Evolutionary conservation across 2,113 vertebrate species (phyloP), one percentile per base, ranked within the genome.

Genomic region (Coturnix japonica): DNA sequence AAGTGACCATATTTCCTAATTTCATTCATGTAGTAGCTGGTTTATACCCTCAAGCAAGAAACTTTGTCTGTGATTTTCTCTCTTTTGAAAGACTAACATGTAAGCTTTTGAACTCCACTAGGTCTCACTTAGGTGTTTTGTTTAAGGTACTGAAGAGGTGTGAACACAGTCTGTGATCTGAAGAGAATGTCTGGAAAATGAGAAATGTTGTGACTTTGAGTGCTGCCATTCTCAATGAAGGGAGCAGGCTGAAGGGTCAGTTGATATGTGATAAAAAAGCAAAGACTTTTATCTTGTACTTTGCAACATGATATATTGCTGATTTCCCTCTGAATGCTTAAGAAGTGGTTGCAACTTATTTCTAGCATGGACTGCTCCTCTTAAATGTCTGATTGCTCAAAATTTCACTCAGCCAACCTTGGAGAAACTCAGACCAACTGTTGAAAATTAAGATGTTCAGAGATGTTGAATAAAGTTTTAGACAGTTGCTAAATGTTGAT

Each of bases 281-380:
- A 1, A 78, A 87, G 79, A 80, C 75, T 81, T 56, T 92, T 59
- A 72, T 59, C 43, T 65, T 69, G 33, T 23, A 22, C 69, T 82
- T 89, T 57, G 28, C 28, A 46, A 31, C 23, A 71, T n/a, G 64
- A 85, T 91, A 78, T 88, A 74, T 81, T 83, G 43, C 61, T 60
- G 66, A 56, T 90, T 94, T 93, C n/a, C 76, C 30, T 71, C 72
- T 83, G 41, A 82, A 66, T 71, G 56, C 70, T 92, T 82, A 85
- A 85, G 90, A 87, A 81, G 35, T 21, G 79, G 46, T 74, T 84
- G 66, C 60, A 85, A 93, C 89, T 63, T 76, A 77, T 60, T 59
- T 82, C 59, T 70, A 80, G 41, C 6, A 6, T 49, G 54, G 81
- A 49, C 49, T 89, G 61, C 57, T 78, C 35, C 65, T 85, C 76